phyloP scores from a whole-genome alignment of 2,888 invertebrate species.

The Ametastegia equiseti region DNA sequence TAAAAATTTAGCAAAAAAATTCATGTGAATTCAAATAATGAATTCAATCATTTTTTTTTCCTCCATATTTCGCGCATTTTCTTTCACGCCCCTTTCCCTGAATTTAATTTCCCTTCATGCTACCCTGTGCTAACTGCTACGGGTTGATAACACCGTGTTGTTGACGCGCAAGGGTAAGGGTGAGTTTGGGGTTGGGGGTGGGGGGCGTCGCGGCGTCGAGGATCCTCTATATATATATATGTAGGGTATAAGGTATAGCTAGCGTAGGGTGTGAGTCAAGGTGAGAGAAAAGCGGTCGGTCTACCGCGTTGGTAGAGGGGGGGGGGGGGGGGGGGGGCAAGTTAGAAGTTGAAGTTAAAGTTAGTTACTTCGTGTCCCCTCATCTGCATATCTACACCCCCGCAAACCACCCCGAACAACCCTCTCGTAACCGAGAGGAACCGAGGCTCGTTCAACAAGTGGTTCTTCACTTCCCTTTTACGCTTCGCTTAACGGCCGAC shows the following conservation, averaged over 20 bases:
- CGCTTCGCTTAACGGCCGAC: constrained; percentile 70
- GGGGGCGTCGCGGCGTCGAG: background rate
- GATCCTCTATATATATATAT: background rate
- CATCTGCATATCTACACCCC: constrained; percentile 72
- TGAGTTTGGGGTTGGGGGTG: constrained; percentile 42
- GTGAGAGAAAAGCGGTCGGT: constrained; percentile 60
- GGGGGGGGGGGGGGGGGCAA: constrained; percentile 61
- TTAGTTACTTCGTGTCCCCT: constrained; percentile 73
- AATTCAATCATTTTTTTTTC: background rate
- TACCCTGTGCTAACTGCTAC: constrained; percentile 28
- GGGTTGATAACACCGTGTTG: constrained; percentile 49
- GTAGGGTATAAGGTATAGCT: too few relatives aligned
- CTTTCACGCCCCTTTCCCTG: background rate
- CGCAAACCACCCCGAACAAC: constrained; percentile 37
- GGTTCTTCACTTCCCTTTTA: constrained; percentile 71
- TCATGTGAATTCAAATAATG: background rate
- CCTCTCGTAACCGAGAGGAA: constrained; percentile 48
- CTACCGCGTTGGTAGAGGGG: too few relatives aligned
- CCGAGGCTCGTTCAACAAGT: constrained; percentile 72
- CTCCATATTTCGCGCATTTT: background rate
- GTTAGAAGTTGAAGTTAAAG: constrained; percentile 65
- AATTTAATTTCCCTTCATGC: constrained; percentile 53
- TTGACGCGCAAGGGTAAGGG: too few relatives aligned
- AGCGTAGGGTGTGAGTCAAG: constrained; percentile 57
- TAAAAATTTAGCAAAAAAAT: constrained; percentile 43